Evolutionary conservation across 1,140 invertebrate genomes (phyloP).

Genomic region (Apis cerana): DNA sequence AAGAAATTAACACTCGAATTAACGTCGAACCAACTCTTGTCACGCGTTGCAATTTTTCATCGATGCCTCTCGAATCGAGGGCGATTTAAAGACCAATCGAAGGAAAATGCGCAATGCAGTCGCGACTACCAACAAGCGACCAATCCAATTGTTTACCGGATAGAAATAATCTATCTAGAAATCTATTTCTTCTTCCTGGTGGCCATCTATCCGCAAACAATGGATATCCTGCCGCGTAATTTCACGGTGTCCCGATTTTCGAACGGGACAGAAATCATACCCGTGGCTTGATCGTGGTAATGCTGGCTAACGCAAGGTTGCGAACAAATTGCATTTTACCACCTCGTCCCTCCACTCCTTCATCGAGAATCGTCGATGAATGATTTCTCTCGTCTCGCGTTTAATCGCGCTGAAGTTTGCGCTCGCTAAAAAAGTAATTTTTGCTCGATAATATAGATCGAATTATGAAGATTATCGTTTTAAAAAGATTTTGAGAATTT

Average conservation of each 20-base stretch:
- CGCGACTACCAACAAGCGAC: background rate
- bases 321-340: slow-evolving; percentile 49
- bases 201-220: slow-evolving; percentile 6
- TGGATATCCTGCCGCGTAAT: slow-evolving; percentile 1
- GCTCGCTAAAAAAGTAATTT: too few species aligned
- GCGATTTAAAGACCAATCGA: background rate
- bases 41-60: background rate
- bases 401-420: too few species aligned
- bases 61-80: background rate
- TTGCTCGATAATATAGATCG: too few species aligned
- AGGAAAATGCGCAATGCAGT: slow-evolving; percentile 15
- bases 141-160: background rate
- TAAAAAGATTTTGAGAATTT: too few species aligned
- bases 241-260: background rate
- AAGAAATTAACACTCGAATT: too few species aligned
- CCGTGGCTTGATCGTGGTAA: slow-evolving; percentile 35
- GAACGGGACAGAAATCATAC: background rate
- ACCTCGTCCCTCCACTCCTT: background rate
- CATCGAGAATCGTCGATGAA: slow-evolving; percentile 9
- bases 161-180: background rate
- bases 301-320: background rate
- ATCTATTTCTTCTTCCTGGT: slow-evolving; percentile 2
- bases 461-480: too few species aligned
- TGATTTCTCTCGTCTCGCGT: slow-evolving; percentile 1
- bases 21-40: too few species aligned